phyloP scores from a whole-genome alignment of 2,113 vertebrate species.

The Eira barbara region DNA sequence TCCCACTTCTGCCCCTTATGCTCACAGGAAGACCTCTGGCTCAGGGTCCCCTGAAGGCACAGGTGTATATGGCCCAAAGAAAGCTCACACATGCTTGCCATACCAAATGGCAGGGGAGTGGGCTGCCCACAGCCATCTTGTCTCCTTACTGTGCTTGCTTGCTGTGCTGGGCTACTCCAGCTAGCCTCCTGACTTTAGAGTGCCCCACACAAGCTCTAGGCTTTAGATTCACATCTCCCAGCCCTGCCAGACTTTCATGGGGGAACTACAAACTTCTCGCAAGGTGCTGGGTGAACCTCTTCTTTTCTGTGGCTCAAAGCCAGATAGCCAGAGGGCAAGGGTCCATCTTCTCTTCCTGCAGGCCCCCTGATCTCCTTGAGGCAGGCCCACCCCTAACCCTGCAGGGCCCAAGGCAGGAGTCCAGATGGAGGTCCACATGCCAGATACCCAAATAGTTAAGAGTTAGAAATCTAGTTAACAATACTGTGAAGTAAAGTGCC shows the following conservation, averaged over 20 bases:
- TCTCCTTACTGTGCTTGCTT: not conserved
- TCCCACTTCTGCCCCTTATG: not conserved
- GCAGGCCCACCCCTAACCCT: not conserved
- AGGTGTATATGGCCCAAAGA: not conserved
- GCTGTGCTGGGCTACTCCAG: not conserved
- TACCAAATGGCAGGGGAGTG: rapidly evolving
- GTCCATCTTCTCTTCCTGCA: not conserved
- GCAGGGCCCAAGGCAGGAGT: not conserved
- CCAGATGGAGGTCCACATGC: not conserved
- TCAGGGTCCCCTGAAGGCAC: not conserved
- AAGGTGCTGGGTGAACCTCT: not conserved
- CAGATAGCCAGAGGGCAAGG: not conserved
- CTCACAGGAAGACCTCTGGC: not conserved
- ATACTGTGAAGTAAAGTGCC: not conserved
- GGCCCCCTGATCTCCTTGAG: not conserved
- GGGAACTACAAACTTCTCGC: not conserved
- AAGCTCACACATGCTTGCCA: not conserved
- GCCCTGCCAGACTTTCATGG: not conserved
- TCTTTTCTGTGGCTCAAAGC: not conserved
- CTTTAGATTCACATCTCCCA: not conserved
- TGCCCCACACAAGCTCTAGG: not conserved
- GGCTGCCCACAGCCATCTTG: too few species aligned
- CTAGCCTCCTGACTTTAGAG: not conserved
- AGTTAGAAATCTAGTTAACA: not conserved
- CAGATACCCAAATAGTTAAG: not conserved